These are phyloP conservation scores for Congeria kusceri DNA, from an alignment of 2,888 invertebrate species.

Conservation along the genomic window DNA sequence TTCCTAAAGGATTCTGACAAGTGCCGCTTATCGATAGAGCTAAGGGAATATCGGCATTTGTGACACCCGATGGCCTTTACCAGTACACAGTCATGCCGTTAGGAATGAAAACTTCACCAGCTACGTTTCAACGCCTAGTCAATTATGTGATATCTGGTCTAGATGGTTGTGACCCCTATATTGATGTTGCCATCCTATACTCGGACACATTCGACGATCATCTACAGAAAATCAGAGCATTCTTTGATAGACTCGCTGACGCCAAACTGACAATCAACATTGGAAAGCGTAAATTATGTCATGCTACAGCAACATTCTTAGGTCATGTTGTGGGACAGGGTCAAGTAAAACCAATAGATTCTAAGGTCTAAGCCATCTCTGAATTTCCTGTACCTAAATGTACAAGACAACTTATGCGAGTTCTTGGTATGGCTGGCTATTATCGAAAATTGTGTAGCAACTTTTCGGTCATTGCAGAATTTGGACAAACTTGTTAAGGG, in stretches of 20 bases:
- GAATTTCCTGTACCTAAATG: conserved; percentile 35
- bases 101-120: conserved; percentile 62
- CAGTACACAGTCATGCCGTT: conserved; percentile 66
- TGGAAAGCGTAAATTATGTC: conserved; percentile 41
- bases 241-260: conserved; percentile 27
- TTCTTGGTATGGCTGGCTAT: conserved; percentile 48
- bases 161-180: conserved; percentile 46
- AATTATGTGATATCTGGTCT: conserved; percentile 35
- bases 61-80: conserved; percentile 53
- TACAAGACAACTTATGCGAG: background rate
- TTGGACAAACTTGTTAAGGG: conserved; percentile 9
- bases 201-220: conserved; percentile 45
- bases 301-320: conserved; percentile 47
- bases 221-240: conserved; percentile 16
- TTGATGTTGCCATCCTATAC: conserved; percentile 53
- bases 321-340: conserved; percentile 61
- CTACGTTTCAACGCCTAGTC: conserved; percentile 59
- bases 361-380: conserved; percentile 35
- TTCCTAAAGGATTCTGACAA: conserved; percentile 53
- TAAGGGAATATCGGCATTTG: conserved; percentile 64
- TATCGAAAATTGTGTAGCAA: conserved; percentile 19
- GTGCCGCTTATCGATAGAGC: conserved; percentile 62
- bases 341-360: conserved; percentile 41
- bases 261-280: too few relatives aligned
- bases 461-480: conserved; percentile 42